phyloP scores from a whole-genome alignment of 1,140 invertebrate genomes.

The Homalodisca vitripennis region DNA sequence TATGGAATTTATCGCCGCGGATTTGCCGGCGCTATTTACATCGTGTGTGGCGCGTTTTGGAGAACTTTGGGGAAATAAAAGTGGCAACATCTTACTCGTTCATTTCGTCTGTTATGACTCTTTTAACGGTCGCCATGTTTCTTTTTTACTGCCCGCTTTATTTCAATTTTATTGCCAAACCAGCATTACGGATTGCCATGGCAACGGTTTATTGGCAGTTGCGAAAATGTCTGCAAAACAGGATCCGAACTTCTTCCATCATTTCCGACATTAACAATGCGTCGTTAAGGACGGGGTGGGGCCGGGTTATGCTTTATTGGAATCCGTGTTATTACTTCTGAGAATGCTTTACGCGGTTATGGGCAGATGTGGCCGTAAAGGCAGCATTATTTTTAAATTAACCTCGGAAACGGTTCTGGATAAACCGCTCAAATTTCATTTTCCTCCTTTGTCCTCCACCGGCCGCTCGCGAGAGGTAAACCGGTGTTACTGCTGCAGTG shows the following conservation, averaged over 20 bases:
- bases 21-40: conserved; percentile 18
- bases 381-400: conserved; percentile 11
- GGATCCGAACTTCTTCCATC: conserved; percentile 24
- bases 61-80: conserved; percentile 15
- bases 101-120: conserved; percentile 23
- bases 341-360: conserved; percentile 5
- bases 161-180: conserved; percentile 25
- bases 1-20: conserved; percentile 8
- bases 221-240: conserved; percentile 26
- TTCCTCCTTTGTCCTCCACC: neutral
- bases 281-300: neutral
- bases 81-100: conserved; percentile 25
- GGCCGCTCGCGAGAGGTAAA: no score
- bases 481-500: no score
- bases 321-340: conserved; percentile 9
- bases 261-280: conserved; percentile 14
- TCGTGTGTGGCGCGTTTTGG: conserved; percentile 24
- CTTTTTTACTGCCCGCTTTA: conserved; percentile 24
- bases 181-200: conserved; percentile 24
- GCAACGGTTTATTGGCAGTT: conserved; percentile 20
- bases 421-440: neutral
- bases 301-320: conserved; percentile 1
- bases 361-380: conserved; percentile 6
- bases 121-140: conserved; percentile 26
- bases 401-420: conserved; percentile 13